Evolutionary conservation across 2,797 vertebrate species (phyloP).

Genomic region (Sebastes oblongus): DNA sequence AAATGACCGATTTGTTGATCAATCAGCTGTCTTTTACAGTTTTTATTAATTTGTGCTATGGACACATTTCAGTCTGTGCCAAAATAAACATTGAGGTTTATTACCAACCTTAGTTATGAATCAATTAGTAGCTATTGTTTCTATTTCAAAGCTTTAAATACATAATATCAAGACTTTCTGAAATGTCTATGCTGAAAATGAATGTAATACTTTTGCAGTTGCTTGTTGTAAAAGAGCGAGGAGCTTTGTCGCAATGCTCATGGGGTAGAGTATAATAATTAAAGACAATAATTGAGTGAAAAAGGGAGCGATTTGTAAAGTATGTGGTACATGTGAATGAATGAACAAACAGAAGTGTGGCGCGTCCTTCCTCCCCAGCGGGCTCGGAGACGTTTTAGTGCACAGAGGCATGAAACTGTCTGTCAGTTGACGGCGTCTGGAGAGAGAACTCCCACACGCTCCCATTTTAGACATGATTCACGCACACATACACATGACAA

Average conservation of each 20-base stretch:
- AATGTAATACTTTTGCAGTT: not conserved
- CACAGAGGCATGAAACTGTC: slow-evolving; percentile 59
- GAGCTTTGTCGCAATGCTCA: not conserved
- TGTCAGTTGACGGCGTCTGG: slow-evolving; percentile 48
- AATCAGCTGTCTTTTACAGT: not conserved
- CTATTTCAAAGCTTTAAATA: not conserved
- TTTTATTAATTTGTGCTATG: not conserved
- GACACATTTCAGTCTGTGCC: not conserved
- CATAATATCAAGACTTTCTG: not conserved
- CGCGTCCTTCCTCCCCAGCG: not conserved
- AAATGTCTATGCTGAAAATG: not conserved
- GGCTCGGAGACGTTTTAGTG: slow-evolving; percentile 39
- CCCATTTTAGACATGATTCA: slow-evolving; percentile 52
- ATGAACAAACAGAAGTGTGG: not conserved
- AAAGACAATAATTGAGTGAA: slow-evolving; percentile 1
- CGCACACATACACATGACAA: slow-evolving; percentile 25
- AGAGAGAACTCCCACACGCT: slow-evolving; percentile 57
- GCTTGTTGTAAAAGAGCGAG: not conserved
- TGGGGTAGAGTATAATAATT: not conserved
- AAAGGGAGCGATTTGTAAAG: not conserved
- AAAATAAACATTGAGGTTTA: not conserved
- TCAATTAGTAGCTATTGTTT: not conserved
- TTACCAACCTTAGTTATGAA: not conserved
- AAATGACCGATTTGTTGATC: not conserved
- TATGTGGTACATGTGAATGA: slow-evolving; percentile 21